Percentiles rank a stretch among this genome's conserved stretches.
Evolutionary conservation across 2,888 invertebrate species (phyloP).

Genomic region (Drosophila antonietae): DNA sequence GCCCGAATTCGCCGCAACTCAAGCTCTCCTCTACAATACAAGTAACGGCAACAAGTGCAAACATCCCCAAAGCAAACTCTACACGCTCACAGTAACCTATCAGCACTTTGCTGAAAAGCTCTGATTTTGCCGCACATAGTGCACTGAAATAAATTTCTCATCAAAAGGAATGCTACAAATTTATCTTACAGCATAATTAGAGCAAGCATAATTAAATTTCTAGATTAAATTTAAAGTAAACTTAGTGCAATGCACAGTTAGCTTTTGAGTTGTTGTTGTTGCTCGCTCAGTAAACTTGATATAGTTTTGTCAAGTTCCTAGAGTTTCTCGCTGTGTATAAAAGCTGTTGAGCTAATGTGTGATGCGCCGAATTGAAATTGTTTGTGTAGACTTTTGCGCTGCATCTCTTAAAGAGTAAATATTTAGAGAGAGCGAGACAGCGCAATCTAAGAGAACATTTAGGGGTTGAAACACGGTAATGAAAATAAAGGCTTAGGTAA

Average conservation of each 20-base stretch:
- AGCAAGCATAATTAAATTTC: too few species aligned
- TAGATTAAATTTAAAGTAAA: too few species aligned
- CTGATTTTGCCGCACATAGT: constrained; percentile 6
- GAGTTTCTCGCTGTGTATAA: constrained; percentile 43
- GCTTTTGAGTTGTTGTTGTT: too few species aligned
- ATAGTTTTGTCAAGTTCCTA: background rate
- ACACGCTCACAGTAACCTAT: constrained; percentile 50
- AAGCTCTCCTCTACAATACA: constrained; percentile 20
- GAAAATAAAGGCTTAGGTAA: constrained; percentile 39
- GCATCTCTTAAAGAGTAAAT: constrained; percentile 24
- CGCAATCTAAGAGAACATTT: constrained; percentile 53
- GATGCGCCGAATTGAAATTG: constrained; percentile 38
- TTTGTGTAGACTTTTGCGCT: constrained; percentile 53
- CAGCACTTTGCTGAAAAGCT: constrained; percentile 51
- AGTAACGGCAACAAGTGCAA: constrained; percentile 74
- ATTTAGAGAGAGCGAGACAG: constrained; percentile 35
- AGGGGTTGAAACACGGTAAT: constrained; percentile 48
- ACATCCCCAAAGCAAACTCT: constrained; percentile 42
- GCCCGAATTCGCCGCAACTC: constrained; percentile 69
- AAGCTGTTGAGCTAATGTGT: constrained; percentile 53
- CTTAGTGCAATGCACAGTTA: accelerated
- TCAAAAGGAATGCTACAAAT: background rate
- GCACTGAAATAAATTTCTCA: constrained; percentile 21
- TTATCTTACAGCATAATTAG: background rate
- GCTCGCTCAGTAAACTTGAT: background rate